Evolutionary conservation across 2,888 invertebrate species (phyloP).

Genomic region (Pyrrhosoma nymphula): DNA sequence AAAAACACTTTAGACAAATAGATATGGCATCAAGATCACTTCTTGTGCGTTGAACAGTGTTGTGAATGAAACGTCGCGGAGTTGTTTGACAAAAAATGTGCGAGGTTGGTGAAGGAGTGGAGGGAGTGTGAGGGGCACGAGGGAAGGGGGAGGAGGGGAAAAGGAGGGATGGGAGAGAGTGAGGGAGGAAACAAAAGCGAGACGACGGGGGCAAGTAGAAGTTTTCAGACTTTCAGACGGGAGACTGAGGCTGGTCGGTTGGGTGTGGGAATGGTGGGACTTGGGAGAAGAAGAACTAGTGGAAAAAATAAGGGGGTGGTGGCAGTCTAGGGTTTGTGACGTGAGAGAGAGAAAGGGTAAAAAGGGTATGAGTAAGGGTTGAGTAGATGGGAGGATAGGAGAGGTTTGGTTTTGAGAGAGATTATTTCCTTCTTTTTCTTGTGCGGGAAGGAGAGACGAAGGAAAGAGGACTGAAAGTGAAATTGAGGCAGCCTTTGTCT

Average conservation of each 20-base stretch:
- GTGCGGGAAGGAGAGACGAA: background rate
- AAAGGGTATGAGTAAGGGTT: no score
- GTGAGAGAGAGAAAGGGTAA: no score
- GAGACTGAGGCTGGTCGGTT: background rate
- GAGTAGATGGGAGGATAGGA: background rate
- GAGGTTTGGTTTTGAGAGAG: background rate
- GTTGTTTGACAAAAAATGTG: no score
- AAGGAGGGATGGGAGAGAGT: background rate
- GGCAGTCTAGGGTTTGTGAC: background rate
- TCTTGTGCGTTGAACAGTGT: no score
- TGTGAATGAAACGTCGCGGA: no score
- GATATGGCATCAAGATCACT: no score
- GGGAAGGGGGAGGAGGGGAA: background rate
- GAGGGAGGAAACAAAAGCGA: background rate
- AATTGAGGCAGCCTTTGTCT: conserved; percentile 27
- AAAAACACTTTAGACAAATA: no score
- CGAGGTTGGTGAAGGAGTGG: no score
- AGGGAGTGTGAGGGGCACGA: no score
- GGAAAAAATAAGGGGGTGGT: background rate
- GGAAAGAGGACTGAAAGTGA: background rate
- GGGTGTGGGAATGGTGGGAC: background rate
- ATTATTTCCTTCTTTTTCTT: background rate
- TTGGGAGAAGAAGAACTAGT: background rate
- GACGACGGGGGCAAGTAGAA: background rate
- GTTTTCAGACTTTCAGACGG: conserved; percentile 31